Conservation (phyloP, 2,888 invertebrate genomes). For the Agonopterix heracliana region DNA sequence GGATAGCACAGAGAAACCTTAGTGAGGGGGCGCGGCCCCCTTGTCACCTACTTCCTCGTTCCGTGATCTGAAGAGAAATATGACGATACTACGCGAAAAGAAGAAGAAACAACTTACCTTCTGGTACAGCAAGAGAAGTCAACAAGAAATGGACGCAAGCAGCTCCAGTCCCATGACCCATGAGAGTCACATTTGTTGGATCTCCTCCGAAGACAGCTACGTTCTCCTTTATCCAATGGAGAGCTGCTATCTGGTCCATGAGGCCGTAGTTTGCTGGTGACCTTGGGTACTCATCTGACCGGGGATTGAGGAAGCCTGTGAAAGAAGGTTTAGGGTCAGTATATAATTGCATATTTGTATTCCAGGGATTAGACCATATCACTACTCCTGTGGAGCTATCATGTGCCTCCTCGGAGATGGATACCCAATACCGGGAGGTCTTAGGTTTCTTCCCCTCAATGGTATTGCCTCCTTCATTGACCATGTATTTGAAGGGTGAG, state of each 20-base stretch:
- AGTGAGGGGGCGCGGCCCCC: no score
- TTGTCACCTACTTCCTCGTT: no score
- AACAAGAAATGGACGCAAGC: conserved; percentile 96
- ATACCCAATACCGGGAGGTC: no score
- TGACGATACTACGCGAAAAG: no score
- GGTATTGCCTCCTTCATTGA: no score
- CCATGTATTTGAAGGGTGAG: no score
- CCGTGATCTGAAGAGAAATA: no score
- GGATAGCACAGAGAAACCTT: no score
- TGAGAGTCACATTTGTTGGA: conserved; percentile 92
- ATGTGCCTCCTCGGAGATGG: no score
- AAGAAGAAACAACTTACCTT: conserved; percentile 78
- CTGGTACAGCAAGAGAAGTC: conserved; percentile 94
- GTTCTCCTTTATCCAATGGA: conserved; percentile 97
- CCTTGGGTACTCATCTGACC: conserved; percentile 89
- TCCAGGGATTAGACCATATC: no score
- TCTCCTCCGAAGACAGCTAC: conserved; percentile 97
- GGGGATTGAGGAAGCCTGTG: conserved; percentile 92
- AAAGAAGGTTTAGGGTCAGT: conserved; percentile 17
- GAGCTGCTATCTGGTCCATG: conserved; percentile 96
- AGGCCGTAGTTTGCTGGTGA: conserved; percentile 98
- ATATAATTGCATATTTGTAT: background rate
- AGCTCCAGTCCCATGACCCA: conserved; percentile 97
- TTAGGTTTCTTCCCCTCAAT: no score
- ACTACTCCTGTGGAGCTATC: no score